These are phyloP conservation scores for Chaunax sp. DNA, from an alignment of 2,797 vertebrate genomes.

Conservation along the genomic window DNA sequence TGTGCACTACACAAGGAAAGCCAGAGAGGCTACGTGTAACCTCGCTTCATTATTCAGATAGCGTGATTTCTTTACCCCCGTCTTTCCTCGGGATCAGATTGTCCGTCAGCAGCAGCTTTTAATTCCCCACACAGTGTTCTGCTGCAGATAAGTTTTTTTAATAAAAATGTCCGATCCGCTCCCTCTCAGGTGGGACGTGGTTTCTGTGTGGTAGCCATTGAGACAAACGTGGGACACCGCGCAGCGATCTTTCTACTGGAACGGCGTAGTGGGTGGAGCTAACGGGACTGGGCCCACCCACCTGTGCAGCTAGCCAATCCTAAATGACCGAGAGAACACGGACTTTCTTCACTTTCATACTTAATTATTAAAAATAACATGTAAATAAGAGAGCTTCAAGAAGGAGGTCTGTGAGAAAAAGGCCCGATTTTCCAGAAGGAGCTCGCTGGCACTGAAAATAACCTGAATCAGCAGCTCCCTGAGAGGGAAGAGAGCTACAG, in stretches of 20 bases:
- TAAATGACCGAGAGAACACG: no score
- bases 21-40: slow-evolving; percentile 45
- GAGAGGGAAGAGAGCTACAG: no score
- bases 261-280: slow-evolving; percentile 21
- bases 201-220: slow-evolving; percentile 65
- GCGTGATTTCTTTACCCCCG: slow-evolving; percentile 68
- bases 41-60: slow-evolving; percentile 38
- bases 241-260: slow-evolving; percentile 54
- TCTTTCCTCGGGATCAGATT: slow-evolving; percentile 14
- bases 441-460: no score
- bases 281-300: no score
- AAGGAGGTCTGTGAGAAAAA: no score
- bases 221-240: slow-evolving; percentile 54
- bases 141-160: not conserved
- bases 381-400: no score
- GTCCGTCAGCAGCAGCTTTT: slow-evolving; percentile 34
- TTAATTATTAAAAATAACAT: no score
- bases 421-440: no score
- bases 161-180: slow-evolving; percentile 24
- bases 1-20: not conserved
- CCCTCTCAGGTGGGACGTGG: slow-evolving; percentile 72
- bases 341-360: no score
- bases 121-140: slow-evolving; percentile 30
- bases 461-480: no score
- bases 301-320: no score